Evolutionary conservation across 1,140 invertebrate genomes (phyloP), one percentile per base, ranked within the genome.

Genomic region (Drosophila fuyamai): DNA sequence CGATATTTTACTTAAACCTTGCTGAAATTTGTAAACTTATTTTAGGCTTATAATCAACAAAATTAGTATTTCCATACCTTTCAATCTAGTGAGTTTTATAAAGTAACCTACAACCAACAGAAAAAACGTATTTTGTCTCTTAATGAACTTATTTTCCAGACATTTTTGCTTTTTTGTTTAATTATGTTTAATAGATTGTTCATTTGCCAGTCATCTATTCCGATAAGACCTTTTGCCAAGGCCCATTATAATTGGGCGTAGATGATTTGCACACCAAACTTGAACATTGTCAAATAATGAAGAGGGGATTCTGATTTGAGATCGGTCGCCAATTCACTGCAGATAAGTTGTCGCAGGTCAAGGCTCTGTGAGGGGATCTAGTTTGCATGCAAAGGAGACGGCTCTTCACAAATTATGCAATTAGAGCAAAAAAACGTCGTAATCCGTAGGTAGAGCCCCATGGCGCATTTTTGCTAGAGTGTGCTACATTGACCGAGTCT

Each of bases 371-470:
- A 63, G 40, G 62, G 74, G 43, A 66, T 66, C 59, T 70, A 66
- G 40, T 80, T 88, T 51, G 51, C 68, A 83, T 89, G 72, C 80
- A 80, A 44, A 27, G 32, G n/a, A 41, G 27, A 35, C 29, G 66
- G 40, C 50, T 61, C 67, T 79, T 35, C 54, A 38, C 61, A 71
- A 77, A 58, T 78, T 63, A 58, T 83, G 67, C 63, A 79, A 82
- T 76, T 79, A 82, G 72, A 62, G 63, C 59, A 41, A 50, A 54
- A 56, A 68, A 68, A 58, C 53, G 44, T 63, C 46, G 57, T 38
- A 47, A 18, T 23, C 57, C 48, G 12, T 12, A 5, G 12, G 12
- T 27, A 12, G 36, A 59, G 57, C 41, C 32, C 38, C 32, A 44
- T 13, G n/a, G 50, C 16, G 56, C 23, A 46, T 50, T 16, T 14